phyloP scores from a whole-genome alignment of 35 echinoderm and acorn worm species.

The Nesometra sesokonis region DNA sequence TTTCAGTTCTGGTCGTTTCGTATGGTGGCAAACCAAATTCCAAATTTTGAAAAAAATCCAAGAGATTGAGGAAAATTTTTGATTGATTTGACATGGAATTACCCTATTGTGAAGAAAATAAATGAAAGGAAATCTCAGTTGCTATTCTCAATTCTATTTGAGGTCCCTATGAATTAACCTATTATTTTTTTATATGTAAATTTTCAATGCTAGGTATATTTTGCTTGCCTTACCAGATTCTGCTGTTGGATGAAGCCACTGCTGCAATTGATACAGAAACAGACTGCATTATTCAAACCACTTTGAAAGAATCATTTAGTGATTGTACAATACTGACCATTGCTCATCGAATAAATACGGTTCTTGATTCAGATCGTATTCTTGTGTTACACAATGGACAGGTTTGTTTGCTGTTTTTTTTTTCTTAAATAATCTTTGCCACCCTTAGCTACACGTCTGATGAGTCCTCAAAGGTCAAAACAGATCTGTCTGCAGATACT shows the following conservation, averaged over 20 bases:
- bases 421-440: neutral
- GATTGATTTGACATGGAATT: no score
- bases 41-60: no score
- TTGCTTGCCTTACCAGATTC: slow-evolving; percentile 32
- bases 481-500: no score
- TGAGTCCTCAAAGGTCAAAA: neutral
- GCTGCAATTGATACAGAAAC: slow-evolving; percentile 97
- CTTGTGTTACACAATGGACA: slow-evolving; percentile 81
- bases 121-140: no score
- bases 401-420: slow-evolving; percentile 22
- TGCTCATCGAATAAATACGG: slow-evolving; percentile 85
- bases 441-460: neutral
- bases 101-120: no score
- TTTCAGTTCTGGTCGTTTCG: no score
- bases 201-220: neutral
- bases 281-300: slow-evolving; percentile 66
- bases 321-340: slow-evolving; percentile 82
- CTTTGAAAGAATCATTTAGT: slow-evolving; percentile 62
- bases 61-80: no score
- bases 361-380: slow-evolving; percentile 76
- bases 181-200: no score
- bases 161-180: no score
- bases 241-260: slow-evolving; percentile 88
- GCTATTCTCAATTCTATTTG: no score
- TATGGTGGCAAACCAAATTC: no score